Evolutionary conservation across 2,888 invertebrate genomes (phyloP).

Genomic region (Steromphala cineraria): DNA sequence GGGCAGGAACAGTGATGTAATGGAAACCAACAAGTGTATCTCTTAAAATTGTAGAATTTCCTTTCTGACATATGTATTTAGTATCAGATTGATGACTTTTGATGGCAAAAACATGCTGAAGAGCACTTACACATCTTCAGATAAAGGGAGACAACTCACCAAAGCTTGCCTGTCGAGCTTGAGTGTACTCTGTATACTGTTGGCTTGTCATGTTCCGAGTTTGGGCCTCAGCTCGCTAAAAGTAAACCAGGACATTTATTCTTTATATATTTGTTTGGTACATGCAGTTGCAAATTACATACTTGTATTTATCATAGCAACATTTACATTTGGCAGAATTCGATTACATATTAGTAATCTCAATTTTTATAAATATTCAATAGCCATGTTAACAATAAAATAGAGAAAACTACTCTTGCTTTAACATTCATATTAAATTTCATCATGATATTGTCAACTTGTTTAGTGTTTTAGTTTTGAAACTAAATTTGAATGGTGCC

Average conservation of each 20-base stretch:
- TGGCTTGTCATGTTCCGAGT: constrained; percentile 73
- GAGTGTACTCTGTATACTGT: constrained; percentile 85
- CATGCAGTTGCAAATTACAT: no score
- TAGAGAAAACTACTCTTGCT: background rate
- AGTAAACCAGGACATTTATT: no score
- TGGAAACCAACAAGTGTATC: no score
- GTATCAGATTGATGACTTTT: no score
- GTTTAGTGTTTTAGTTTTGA: background rate
- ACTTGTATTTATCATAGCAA: no score
- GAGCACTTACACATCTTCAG: background rate
- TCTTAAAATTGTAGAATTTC: no score
- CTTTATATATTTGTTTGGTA: no score
- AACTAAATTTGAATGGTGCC: background rate
- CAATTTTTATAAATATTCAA: no score
- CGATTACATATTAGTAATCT: no score
- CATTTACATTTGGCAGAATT: no score
- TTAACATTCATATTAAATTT: background rate
- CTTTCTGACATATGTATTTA: no score
- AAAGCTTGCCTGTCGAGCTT: constrained; percentile 87
- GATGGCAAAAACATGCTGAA: background rate
- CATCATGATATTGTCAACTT: background rate
- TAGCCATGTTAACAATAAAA: background rate
- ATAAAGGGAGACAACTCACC: constrained; percentile 63
- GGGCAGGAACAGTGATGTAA: no score
- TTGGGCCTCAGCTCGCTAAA: constrained; percentile 72